A percentile compares a stretch with the other conserved stretches of the same genome.
phyloP scores from a whole-genome alignment of 1,140 invertebrate genomes.

The Scylla paramamosain region DNA sequence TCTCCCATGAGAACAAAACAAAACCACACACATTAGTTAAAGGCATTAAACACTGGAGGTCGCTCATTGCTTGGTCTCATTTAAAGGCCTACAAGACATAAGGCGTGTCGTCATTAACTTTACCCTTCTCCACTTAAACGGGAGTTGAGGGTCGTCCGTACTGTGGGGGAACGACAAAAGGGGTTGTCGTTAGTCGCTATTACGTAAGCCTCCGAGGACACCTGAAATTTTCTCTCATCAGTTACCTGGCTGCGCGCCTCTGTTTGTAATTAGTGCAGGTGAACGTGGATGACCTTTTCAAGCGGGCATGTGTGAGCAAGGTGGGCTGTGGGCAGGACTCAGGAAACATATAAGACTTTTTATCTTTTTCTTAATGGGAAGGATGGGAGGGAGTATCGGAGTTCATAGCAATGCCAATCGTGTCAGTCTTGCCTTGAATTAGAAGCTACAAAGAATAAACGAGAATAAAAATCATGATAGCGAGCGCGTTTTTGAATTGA shows the following conservation, averaged over 20 bases:
- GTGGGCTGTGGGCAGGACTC: neutral
- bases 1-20: neutral
- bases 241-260: neutral
- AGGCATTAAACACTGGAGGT: neutral
- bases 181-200: conserved; percentile 2
- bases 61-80: neutral
- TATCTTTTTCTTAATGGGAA: too few relatives aligned
- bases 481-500: too few relatives aligned
- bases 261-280: conserved; percentile 51
- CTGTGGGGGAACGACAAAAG: neutral
- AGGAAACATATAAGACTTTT: neutral
- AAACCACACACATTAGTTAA: neutral
- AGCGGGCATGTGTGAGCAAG: neutral
- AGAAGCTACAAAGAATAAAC: too few relatives aligned
- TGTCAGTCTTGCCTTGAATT: too few relatives aligned
- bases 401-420: too few relatives aligned
- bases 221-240: conserved; percentile 14
- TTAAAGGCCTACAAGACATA: neutral
- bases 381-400: too few relatives aligned
- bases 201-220: neutral
- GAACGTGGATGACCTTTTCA: neutral
- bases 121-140: neutral
- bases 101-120: neutral
- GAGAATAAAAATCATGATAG: too few relatives aligned
- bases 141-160: neutral